phyloP scores from a whole-genome alignment of 1,140 invertebrate species.

The Drosophila bifasciata region DNA sequence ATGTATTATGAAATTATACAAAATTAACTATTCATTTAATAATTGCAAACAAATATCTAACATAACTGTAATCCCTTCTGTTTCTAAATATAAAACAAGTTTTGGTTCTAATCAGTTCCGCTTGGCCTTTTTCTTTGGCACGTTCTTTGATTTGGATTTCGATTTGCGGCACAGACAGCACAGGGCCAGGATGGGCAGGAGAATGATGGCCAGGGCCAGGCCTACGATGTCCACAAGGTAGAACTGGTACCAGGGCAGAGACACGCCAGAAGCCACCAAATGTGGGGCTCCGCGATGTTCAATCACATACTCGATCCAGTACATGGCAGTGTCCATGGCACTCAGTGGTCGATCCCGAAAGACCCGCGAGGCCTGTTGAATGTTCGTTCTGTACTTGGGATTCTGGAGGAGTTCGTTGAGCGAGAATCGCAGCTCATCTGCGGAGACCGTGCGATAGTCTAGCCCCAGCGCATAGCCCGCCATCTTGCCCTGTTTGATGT shows the following conservation, averaged over 20 bases:
- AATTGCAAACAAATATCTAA: conserved; percentile 28
- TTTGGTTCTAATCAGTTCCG: conserved; percentile 48
- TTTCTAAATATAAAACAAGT: conserved; percentile 41
- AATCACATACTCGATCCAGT: conserved; percentile 87
- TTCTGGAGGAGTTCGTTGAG: conserved; percentile 84
- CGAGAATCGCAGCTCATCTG: conserved; percentile 72
- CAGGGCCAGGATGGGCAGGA: conserved; percentile 45
- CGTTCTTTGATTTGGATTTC: conserved; percentile 12
- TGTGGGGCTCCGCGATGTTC: conserved; percentile 86
- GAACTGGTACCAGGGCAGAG: conserved; percentile 87
- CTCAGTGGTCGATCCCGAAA: conserved; percentile 85
- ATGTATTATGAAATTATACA: conserved; percentile 46
- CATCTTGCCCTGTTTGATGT: conserved; percentile 50
- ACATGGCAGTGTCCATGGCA: conserved; percentile 86
- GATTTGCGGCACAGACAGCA: conserved; percentile 12
- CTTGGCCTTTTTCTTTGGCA: conserved; percentile 34
- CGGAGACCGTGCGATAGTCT: conserved; percentile 68
- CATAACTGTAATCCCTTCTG: conserved; percentile 34
- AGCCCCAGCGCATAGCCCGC: conserved; percentile 57
- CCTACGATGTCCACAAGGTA: conserved; percentile 86
- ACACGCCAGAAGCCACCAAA: conserved; percentile 85
- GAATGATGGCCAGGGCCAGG: conserved; percentile 14
- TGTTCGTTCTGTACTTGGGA: conserved; percentile 81
- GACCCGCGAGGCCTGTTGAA: conserved; percentile 81
- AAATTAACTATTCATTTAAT: conserved; percentile 17